These are phyloP conservation scores for Archaeoteleia sp. DNA, from an alignment of 2,888 invertebrate species.

Conservation along the genomic window DNA sequence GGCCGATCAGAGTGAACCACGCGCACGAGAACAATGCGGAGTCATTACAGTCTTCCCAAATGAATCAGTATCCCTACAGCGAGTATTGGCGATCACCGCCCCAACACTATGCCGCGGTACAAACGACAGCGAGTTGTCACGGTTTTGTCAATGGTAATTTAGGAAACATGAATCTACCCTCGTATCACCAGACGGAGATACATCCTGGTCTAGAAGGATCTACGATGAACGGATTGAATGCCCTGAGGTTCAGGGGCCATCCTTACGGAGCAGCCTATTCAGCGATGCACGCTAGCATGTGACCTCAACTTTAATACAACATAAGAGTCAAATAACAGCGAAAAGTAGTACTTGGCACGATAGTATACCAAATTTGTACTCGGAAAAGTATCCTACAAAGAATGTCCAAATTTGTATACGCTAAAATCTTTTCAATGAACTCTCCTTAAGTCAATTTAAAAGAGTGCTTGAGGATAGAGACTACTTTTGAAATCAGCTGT, in stretches of 20 bases:
- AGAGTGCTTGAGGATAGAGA: too few species aligned
- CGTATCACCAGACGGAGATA: constrained; percentile 68
- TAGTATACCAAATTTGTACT: too few species aligned
- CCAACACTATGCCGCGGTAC: constrained; percentile 64
- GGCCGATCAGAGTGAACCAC: constrained; percentile 67
- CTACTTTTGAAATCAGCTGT: too few species aligned
- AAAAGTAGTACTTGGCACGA: too few species aligned
- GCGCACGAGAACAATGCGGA: constrained; percentile 51
- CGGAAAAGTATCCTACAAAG: too few species aligned
- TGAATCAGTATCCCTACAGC: constrained; percentile 65
- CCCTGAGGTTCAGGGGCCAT: constrained; percentile 68
- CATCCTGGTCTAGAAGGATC: constrained; percentile 65
- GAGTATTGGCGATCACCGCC: constrained; percentile 71
- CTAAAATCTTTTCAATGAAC: too few species aligned
- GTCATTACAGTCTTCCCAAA: constrained; percentile 49
- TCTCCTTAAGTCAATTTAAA: too few species aligned
- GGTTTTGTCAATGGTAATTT: constrained; percentile 67
- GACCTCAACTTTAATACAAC: constrained; percentile 44
- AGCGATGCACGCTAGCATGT: constrained; percentile 74
- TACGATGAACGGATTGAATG: constrained; percentile 65
- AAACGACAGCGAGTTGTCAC: constrained; percentile 64
- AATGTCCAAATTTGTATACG: too few species aligned
- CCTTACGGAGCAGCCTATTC: constrained; percentile 69
- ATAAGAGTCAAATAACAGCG: not conserved
- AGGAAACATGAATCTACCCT: constrained; percentile 63